Evolutionary conservation across 2,888 invertebrate species (phyloP), one percentile per base, ranked within the genome.

Genomic region (Cataglyphis cursor): DNA sequence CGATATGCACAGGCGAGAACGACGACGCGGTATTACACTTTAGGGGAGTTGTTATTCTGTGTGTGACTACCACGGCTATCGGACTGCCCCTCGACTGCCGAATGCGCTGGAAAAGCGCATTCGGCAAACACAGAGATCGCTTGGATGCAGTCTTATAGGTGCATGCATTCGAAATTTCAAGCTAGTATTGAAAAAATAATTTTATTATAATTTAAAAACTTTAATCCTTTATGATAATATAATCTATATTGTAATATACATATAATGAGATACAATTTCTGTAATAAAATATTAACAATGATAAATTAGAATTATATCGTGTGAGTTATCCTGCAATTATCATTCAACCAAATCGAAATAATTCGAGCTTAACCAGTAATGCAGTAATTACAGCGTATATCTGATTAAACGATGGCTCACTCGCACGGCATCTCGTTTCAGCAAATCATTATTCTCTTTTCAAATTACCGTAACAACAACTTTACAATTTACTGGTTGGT

Each of bases 381-480:
- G 59, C 24, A 59, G 68, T 31, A 59, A 41, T 24, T 24, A 41
- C 59, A 35, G 21, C 64, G 15, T 70, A 80, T 80, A 80, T 80
- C 59, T 59, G 31, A 1, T 80, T 80, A 80, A 76, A 80, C 59
- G 59, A 28, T 12, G 31, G 72, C 28, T 66, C 9, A 44, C 18
- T 70, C 59, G 12, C 35, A 35, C 6, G 31, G 31, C 31, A 12
- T 21, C n/a, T 59, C 18, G 66, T 84, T 84, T 51, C 51, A 51
- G 41, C 51, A 28, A 74, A 82, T 84, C 41, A 84, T 84, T 84
- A 82, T 74, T 24, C 61, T 51, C 31, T n/a, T 64, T 51, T 82
- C 81, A 81, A 62, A 61, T 81, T 81, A 61, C 57, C 48, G 21
- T 44, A 59, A 70, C 59, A 68, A 51, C 75, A 31, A 80, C 9